Evolutionary conservation across 1,140 invertebrate species (phyloP).

Genomic region (Globodera ellingtonae): DNA sequence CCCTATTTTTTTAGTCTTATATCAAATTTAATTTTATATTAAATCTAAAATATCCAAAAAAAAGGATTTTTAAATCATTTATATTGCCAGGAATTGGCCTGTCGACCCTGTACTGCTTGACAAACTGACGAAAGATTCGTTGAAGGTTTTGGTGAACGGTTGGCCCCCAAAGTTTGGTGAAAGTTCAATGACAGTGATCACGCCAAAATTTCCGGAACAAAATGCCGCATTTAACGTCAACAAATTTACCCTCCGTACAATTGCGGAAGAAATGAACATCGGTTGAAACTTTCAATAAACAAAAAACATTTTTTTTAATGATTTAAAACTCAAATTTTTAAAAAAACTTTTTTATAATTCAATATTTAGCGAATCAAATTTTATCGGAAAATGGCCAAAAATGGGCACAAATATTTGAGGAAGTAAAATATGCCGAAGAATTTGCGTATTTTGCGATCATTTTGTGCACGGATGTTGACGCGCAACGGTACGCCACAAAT

Average conservation of each 20-base stretch:
- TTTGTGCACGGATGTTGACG: background rate
- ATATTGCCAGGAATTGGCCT: background rate
- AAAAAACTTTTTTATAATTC: too few relatives aligned
- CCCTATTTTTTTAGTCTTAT: background rate
- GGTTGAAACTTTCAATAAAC: background rate
- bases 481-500: background rate
- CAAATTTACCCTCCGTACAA: constrained; percentile 13
- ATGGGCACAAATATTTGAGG: constrained; percentile 1
- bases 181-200: constrained; percentile 12
- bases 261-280: background rate
- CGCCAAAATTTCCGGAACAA: constrained; percentile 21
- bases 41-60: background rate
- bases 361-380: background rate
- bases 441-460: background rate
- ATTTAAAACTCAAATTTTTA: background rate
- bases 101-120: background rate
- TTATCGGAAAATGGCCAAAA: background rate
- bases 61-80: too few relatives aligned
- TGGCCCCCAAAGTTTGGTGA: background rate
- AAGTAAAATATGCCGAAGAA: background rate
- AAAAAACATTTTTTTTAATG: background rate
- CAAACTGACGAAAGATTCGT: background rate
- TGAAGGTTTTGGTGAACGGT: background rate
- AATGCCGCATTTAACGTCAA: constrained; percentile 20
- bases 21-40: background rate